phyloP scores from a whole-genome alignment of 1,140 invertebrate species.

The Maniola jurtina region DNA sequence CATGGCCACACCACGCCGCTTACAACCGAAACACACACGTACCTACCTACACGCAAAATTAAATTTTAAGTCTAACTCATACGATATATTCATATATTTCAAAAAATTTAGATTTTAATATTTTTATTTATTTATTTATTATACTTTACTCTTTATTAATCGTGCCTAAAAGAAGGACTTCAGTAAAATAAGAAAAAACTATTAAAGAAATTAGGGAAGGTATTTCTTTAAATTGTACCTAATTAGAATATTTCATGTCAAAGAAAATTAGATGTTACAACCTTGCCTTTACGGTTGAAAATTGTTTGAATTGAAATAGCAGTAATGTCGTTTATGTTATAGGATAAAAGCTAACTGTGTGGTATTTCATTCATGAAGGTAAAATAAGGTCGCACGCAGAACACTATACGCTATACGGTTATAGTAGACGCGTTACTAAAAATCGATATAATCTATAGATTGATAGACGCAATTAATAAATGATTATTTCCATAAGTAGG shows the following conservation, averaged over 20 bases:
- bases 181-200: no score
- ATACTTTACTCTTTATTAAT: no score
- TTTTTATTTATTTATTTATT: no score
- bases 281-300: background rate
- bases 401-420: no score
- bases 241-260: background rate
- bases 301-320: background rate
- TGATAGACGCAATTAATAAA: background rate
- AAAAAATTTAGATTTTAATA: background rate
- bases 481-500: no score
- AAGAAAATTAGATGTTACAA: background rate
- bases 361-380: conserved; percentile 39
- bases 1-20: conserved; percentile 23
- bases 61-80: conserved; percentile 15
- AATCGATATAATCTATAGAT: conserved; percentile 6
- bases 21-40: conserved; percentile 7
- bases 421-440: conserved; percentile 33
- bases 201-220: background rate
- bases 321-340: conserved; percentile 20
- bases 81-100: background rate
- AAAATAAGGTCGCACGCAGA: conserved; percentile 31
- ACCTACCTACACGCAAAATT: conserved; percentile 15
- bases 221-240: background rate
- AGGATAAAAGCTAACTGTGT: conserved; percentile 10
- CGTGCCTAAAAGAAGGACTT: no score